Base-by-base conservation (phyloP, 2,113 vertebrate species). In the Empidonax alnorum region DNA sequence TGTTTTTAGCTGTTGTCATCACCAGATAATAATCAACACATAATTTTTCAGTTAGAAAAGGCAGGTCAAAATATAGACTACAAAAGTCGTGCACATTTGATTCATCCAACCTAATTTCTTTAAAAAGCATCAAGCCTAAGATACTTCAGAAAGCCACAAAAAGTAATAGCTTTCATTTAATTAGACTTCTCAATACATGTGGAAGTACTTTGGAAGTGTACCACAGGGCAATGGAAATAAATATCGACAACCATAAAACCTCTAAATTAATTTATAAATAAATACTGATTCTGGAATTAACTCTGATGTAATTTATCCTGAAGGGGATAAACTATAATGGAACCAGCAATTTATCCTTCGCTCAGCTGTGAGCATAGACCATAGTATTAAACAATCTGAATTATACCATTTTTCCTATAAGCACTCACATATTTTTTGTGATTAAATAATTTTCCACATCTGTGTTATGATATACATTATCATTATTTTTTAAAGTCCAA, bases 281-380 rank as follows among this genome's bases (percentile, higher is more conserved):
- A 87, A 81, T 66, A 87, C 33, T 62, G 12, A 92, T 81, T 84
- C 76, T 94, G 62, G 49, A n/a, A 89, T 89, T 68, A 71, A 67
- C 39, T 83, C 55, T 53, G 27, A 23, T 78, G 44, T 63, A 85
- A 87, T 95, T 69, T 79, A 86, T 78, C 56, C 49, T 94, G 12
- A 42, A 74, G 44, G 35, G 35, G 4, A 87, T 69, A 37, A 91
- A 35, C 37, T 67, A 49, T 24, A 28, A n/a, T 91, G 63, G 44
- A 83, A 72, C 3, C 12, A 59, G 21, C 11, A 92, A 84, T 55
- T 53, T 49, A 82, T 47, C 71, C 20, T 69, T 89, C 92, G 41
- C 33, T 68, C 41, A 93, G 61, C 28, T 68, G 37, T 53, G 68
- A 83, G 44, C 44, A 78, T 7, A 73, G 50, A 39, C 55, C 3